Evolutionary conservation across 2,113 vertebrate genomes (phyloP).

Genomic region (Antechinus stuartii): DNA sequence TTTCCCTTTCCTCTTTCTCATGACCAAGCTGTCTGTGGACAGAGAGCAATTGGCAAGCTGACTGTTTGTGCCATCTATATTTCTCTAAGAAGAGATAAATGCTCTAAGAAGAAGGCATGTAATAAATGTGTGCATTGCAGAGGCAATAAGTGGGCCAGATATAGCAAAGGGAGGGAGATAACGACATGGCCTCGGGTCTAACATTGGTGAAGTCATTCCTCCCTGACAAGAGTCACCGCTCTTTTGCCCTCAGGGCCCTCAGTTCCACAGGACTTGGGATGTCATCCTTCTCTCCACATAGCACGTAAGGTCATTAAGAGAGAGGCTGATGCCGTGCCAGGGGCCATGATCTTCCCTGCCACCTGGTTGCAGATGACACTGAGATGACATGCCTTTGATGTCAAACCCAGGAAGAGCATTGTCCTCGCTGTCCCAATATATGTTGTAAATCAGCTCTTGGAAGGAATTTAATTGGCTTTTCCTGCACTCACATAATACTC

Average conservation of each 20-base stretch:
- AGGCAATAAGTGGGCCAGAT: slow-evolving; percentile 66
- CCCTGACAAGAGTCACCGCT: slow-evolving; percentile 65
- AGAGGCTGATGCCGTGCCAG: slow-evolving; percentile 56
- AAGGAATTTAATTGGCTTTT: slow-evolving; percentile 72
- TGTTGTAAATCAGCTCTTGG: slow-evolving; percentile 71
- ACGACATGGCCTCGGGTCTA: slow-evolving; percentile 66
- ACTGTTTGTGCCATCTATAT: slow-evolving; percentile 49
- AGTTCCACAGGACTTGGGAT: slow-evolving; percentile 55
- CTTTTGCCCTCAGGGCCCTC: slow-evolving; percentile 67
- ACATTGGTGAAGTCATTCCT: slow-evolving; percentile 70
- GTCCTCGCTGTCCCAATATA: slow-evolving; percentile 70
- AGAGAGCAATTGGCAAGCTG: slow-evolving; percentile 47
- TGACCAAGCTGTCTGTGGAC: background rate
- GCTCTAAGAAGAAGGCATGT: background rate
- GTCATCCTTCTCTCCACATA: slow-evolving; percentile 55
- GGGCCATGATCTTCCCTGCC: slow-evolving; percentile 70
- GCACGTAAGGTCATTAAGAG: slow-evolving; percentile 69
- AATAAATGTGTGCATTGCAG: slow-evolving; percentile 52
- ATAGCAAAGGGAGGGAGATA: slow-evolving; percentile 71
- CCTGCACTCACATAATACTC: slow-evolving; percentile 58
- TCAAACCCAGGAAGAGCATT: slow-evolving; percentile 60
- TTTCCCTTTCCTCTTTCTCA: background rate
- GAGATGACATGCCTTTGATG: slow-evolving; percentile 74
- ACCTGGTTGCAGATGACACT: slow-evolving; percentile 65
- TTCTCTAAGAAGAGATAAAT: slow-evolving; percentile 11